Conservation (phyloP, 1,140 invertebrate species). For the Matsumurasca onukii region DNA sequence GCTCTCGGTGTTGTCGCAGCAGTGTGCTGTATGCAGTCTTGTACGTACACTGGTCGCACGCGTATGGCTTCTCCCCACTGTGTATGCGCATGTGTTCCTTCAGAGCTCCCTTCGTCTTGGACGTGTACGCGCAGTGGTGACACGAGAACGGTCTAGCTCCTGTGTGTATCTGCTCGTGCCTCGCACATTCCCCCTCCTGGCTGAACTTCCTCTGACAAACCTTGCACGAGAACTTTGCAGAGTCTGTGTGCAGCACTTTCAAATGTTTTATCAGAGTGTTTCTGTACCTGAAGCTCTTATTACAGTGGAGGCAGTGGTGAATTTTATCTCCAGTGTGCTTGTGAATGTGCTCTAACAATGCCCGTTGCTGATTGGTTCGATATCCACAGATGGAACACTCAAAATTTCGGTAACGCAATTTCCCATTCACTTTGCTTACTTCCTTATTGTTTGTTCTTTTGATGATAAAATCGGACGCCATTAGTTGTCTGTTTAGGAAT, state of each 20-base stretch:
- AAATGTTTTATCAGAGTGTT: neutral
- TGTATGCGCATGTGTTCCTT: conserved; percentile 35
- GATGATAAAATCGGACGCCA: neutral
- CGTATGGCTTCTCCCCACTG: conserved; percentile 37
- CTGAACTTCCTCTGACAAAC: conserved; percentile 68
- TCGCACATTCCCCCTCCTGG: conserved; percentile 13
- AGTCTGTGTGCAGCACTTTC: conserved; percentile 57
- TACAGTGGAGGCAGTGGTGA: neutral
- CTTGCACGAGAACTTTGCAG: conserved; percentile 61
- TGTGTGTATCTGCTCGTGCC: conserved; percentile 35
- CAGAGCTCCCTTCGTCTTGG: conserved; percentile 29
- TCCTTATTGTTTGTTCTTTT: neutral
- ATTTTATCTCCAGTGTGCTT: neutral
- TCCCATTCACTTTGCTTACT: neutral
- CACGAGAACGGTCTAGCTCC: conserved; percentile 38
- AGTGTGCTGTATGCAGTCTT: conserved; percentile 20
- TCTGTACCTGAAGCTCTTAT: neutral
- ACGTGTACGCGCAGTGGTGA: conserved; percentile 31
- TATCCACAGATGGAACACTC: neutral
- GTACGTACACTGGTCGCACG: conserved; percentile 34
- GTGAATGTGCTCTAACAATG: conserved; percentile 1
- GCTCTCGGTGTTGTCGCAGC: conserved; percentile 37
- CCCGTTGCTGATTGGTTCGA: neutral
- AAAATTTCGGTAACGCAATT: neutral
- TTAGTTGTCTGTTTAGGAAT: too few species aligned